Percentiles rank a stretch among this genome's conserved stretches.
These are phyloP conservation scores for Serilophus lunatus DNA, from an alignment of 2,113 vertebrate genomes.

Conservation along the genomic window DNA sequence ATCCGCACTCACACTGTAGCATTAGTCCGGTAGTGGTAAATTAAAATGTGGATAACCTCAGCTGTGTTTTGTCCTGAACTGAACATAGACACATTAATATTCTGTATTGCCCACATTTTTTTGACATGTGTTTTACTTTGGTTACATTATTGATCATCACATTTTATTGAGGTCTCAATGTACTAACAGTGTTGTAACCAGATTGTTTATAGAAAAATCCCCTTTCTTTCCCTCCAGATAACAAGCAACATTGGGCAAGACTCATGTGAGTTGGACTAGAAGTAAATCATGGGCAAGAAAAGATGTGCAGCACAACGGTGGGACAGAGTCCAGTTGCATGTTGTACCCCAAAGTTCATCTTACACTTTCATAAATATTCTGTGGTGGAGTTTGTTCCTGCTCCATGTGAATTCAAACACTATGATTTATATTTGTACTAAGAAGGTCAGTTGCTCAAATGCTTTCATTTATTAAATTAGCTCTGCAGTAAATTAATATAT, in stretches of 20 bases:
- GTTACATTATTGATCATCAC: neutral
- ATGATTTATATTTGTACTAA: slow-evolving; percentile 59
- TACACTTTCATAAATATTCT: neutral
- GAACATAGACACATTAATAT: neutral
- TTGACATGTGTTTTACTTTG: neutral
- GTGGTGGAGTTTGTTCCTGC: neutral
- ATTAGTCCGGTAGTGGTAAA: neutral
- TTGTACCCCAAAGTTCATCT: neutral
- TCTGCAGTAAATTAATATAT: slow-evolving; percentile 67
- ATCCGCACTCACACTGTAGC: neutral
- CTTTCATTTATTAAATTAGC: slow-evolving; percentile 75
- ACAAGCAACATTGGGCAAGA: neutral
- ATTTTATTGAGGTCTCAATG: neutral
- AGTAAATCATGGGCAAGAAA: neutral
- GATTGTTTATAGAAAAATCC: neutral
- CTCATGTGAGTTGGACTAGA: neutral
- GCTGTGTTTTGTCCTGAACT: neutral
- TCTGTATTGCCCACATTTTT: neutral
- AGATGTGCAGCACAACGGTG: neutral
- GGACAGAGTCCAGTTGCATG: neutral
- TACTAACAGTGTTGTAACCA: neutral
- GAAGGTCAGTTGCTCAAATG: slow-evolving; percentile 67
- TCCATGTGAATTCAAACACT: slow-evolving; percentile 16
- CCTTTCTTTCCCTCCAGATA: neutral
- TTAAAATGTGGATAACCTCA: neutral